A percentile compares a stretch with the other conserved stretches of the same genome.
These are phyloP conservation scores for Eudyptes chrysolophus DNA, from an alignment of 2,113 vertebrate species.

Conservation along the genomic window DNA sequence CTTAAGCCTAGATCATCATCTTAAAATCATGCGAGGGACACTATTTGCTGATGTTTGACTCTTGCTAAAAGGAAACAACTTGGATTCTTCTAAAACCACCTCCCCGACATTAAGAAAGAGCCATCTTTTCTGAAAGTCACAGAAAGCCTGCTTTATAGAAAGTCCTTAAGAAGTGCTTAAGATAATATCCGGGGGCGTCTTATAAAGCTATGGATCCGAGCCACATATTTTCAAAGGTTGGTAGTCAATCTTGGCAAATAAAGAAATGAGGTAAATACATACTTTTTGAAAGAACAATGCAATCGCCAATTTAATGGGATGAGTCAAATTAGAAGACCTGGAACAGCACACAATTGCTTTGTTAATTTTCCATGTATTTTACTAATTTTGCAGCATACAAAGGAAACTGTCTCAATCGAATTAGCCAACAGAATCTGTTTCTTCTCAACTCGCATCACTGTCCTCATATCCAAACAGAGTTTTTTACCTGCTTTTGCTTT, in stretches of 20 bases:
- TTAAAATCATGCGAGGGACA: neutral
- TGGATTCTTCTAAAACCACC: neutral
- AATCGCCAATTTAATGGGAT: neutral
- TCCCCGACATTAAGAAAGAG: neutral
- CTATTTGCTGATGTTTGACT: neutral
- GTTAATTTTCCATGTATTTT: neutral
- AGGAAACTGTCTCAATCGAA: neutral
- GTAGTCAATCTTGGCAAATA: neutral
- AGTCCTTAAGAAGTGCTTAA: neutral
- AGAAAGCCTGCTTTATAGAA: neutral
- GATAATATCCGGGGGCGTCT: neutral
- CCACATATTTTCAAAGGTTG: neutral
- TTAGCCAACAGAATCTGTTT: neutral
- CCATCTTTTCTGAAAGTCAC: neutral
- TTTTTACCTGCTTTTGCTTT: neutral
- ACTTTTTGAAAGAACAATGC: neutral
- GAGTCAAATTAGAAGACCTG: neutral
- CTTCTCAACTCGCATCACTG: neutral
- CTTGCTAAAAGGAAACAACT: neutral
- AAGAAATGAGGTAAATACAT: neutral
- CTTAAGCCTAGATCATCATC: neutral
- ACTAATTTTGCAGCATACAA: neutral
- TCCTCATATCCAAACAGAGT: neutral
- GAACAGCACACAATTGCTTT: neutral
- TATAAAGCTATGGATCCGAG: neutral